These are phyloP conservation scores for Callionymus lyra DNA, from an alignment of 2,113 vertebrate genomes.

Conservation along the genomic window DNA sequence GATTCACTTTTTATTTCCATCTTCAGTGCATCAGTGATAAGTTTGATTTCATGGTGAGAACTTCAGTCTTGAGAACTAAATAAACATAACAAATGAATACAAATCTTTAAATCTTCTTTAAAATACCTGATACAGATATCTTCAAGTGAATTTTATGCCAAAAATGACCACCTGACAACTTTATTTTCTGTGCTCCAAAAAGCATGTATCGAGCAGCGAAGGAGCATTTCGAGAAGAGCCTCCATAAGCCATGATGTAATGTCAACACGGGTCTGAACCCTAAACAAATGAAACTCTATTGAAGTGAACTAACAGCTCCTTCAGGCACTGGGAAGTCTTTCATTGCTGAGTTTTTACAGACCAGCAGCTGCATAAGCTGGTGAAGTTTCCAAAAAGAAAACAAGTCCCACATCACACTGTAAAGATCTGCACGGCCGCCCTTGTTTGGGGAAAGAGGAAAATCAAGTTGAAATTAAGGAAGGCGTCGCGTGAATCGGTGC, in stretches of 20 bases:
- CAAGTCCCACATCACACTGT: constrained; percentile 21
- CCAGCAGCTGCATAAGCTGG: constrained; percentile 18
- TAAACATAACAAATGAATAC: too few species aligned
- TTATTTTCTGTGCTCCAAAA: too few species aligned
- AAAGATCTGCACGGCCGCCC: constrained; percentile 13
- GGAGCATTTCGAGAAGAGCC: background rate
- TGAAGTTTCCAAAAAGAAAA: constrained; percentile 4
- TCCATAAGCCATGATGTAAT: constrained; percentile 12
- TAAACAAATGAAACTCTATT: constrained; percentile 27
- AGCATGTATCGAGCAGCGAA: too few species aligned
- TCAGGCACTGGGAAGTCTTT: constrained; percentile 35
- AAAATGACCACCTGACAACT: too few species aligned
- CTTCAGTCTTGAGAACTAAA: too few species aligned
- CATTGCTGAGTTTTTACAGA: constrained; percentile 32
- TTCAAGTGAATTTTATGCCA: too few species aligned
- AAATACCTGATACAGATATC: too few species aligned
- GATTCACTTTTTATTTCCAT: too few species aligned
- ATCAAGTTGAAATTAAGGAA: background rate
- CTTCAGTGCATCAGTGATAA: too few species aligned
- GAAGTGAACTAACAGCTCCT: constrained; percentile 36
- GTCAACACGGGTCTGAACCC: constrained; percentile 14
- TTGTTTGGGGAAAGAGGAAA: constrained; percentile 5
- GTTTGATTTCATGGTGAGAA: too few species aligned
- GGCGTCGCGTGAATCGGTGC: background rate
- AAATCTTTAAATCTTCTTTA: too few species aligned